phyloP scores from a whole-genome alignment of 1,140 invertebrate species.

The Atta texana region DNA sequence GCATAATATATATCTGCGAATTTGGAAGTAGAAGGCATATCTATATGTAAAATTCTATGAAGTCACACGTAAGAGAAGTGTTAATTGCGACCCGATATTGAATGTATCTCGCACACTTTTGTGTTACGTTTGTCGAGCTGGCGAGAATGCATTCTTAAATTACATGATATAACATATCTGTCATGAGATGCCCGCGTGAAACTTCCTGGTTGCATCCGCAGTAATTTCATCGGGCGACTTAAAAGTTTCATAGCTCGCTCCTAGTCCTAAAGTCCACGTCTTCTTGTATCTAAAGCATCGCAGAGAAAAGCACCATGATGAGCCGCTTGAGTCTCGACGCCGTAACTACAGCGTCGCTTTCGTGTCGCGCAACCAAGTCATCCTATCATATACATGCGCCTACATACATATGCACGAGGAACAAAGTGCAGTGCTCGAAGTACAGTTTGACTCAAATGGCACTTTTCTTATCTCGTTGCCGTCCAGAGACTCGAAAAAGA shows the following conservation, averaged over 20 bases:
- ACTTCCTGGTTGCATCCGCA: conserved; percentile 12
- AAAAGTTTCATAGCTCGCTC: conserved; percentile 59
- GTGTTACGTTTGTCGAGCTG: not conserved
- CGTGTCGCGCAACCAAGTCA: conserved; percentile 53
- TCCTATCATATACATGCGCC: not conserved
- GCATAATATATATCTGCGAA: not conserved
- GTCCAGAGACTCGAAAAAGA: conserved; percentile 44
- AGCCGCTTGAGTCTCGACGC: conserved; percentile 36
- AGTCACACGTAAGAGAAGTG: not conserved
- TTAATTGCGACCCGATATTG: conserved; percentile 12
- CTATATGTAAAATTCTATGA: not conserved
- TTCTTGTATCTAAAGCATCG: conserved; percentile 64
- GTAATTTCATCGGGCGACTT: conserved; percentile 63
- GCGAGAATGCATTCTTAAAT: conserved; percentile 52
- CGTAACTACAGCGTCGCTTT: conserved; percentile 63
- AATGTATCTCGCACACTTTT: not conserved
- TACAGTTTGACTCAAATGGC: conserved; percentile 65
- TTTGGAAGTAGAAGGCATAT: not conserved
- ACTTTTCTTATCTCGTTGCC: conserved; percentile 62
- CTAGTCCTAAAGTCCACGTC: not conserved
- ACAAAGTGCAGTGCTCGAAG: conserved; percentile 6
- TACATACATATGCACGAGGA: conserved; percentile 33
- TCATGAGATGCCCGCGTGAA: conserved; percentile 1
- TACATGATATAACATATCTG: conserved; percentile 27
- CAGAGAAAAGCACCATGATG: conserved; percentile 20